A percentile compares a stretch with the other conserved stretches of the same genome.
phyloP scores from a whole-genome alignment of 2,113 vertebrate genomes.

The Pogonocichla stellata region DNA sequence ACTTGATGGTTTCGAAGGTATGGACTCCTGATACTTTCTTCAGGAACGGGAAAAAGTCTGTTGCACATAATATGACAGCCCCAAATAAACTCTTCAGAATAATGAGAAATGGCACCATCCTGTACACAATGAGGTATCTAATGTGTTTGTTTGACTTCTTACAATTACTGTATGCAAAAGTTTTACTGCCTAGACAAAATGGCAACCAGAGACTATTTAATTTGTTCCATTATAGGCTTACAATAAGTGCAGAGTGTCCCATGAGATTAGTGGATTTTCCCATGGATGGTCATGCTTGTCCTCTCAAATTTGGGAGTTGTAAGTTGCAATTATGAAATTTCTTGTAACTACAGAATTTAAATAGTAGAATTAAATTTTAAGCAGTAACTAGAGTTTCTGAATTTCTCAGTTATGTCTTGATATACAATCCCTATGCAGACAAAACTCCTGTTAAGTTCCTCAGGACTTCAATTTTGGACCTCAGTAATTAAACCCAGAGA shows the following conservation, averaged over 20 bases:
- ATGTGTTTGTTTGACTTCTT: conserved; percentile 1
- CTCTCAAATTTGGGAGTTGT: conserved; percentile 99
- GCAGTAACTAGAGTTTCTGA: neutral
- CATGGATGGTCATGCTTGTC: conserved; percentile 98
- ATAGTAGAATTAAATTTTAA: conserved; percentile 44
- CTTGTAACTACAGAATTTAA: conserved; percentile 59
- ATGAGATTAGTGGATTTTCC: conserved; percentile 99
- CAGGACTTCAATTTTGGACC: neutral
- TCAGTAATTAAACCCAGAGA: neutral
- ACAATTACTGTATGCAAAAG: conserved; percentile 36
- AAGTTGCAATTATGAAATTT: conserved; percentile 77
- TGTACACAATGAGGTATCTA: conserved; percentile 97
- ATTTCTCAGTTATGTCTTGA: neutral
- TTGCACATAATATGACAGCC: conserved; percentile 97
- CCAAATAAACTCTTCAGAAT: conserved; percentile 98
- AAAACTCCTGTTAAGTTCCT: conserved; percentile 54
- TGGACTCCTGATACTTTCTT: conserved; percentile 99
- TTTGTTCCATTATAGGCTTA: conserved; percentile 84
- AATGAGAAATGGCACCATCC: conserved; percentile 98
- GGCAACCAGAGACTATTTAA: conserved; percentile 57
- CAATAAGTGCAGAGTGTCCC: conserved; percentile 96
- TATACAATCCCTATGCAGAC: conserved; percentile 19
- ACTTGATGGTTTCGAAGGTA: conserved; percentile 98
- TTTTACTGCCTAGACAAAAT: conserved; percentile 54
- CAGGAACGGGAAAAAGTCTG: conserved; percentile 96